Conservation (phyloP, 2,113 vertebrate genomes). For the Damaliscus lunatus region DNA sequence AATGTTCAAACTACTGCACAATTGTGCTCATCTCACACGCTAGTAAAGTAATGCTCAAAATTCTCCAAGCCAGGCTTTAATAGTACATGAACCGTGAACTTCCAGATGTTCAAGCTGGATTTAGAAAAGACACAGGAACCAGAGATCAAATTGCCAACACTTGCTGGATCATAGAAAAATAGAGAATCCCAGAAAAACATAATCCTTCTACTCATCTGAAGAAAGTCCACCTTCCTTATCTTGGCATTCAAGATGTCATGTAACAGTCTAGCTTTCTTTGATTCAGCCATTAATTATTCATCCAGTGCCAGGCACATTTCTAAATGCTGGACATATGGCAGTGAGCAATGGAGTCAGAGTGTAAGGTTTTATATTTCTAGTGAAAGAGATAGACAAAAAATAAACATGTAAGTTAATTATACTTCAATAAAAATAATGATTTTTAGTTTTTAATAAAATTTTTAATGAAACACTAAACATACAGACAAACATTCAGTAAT, state of each 20-base stretch:
- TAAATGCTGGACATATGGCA: background rate
- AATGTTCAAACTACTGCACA: background rate
- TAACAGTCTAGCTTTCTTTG: background rate
- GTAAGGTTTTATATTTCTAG: background rate
- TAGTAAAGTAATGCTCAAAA: background rate
- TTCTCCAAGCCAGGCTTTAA: background rate
- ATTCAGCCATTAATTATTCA: background rate
- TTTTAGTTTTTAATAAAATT: background rate
- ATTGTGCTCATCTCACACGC: background rate
- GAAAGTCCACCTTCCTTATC: background rate
- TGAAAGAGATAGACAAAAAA: background rate
- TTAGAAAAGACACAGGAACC: background rate
- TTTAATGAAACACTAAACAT: background rate
- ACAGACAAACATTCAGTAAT: background rate
- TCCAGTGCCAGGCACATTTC: background rate
- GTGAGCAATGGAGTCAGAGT: background rate
- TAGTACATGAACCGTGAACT: background rate
- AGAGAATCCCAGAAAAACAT: background rate
- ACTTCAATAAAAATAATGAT: background rate
- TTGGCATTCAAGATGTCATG: background rate
- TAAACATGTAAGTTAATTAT: background rate
- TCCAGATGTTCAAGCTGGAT: background rate
- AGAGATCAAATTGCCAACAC: background rate
- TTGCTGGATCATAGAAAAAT: background rate
- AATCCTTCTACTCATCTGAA: background rate